Base-by-base conservation (phyloP, 2,797 vertebrate genomes). In the Geotrypetes seraphini region DNA sequence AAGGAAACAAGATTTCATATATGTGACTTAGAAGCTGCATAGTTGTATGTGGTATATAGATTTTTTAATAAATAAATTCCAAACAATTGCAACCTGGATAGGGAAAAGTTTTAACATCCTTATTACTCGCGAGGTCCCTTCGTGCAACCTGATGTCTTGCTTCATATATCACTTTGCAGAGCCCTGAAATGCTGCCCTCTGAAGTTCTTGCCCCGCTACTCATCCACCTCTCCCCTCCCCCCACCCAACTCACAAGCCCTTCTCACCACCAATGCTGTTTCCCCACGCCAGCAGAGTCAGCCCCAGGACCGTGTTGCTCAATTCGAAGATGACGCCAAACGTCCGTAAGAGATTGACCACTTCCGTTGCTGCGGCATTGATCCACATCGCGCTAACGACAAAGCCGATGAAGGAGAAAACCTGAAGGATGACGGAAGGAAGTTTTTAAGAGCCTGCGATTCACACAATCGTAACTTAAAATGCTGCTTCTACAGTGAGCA, bases 241-340 rank as follows among this genome's bases (percentile, higher is more conserved):
- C 3, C 8, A 3, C 3, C 2, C 2, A 5, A n/a, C 22, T 11
- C 23, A 9, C 5, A 13, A n/a, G n/a, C n/a, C 15, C 20, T 19
- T 20, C 65, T 48, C 32, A 99, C 96, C 96, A 29, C 93, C 93
- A 0, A 97, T 82, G 63, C 94, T 99, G 77, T 99, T 99, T 28
- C 96, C 96, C 96, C 96, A 99, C 47, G 96, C 93, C 65, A 99
- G 71, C 48, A 99, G 69, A 0, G 94, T 99, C 39, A 99, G 74
- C 7, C 96, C 96, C 55, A 99, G 71, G 23, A 97, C 89, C 0
- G 92, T 99, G 81, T 91, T 97, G 72, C 94, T 97, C 24, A 97
- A 81, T 19, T 67, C 78, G 55, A 96, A 88, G 51, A 92, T 75
- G 30, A 97, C 46, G 0, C 94, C 96, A 19, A 97, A 55, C 14